Percentiles rank a stretch among this genome's conserved stretches.
Evolutionary conservation across 2,797 vertebrate genomes (phyloP).

Genomic region (Cottoperca gobio): DNA sequence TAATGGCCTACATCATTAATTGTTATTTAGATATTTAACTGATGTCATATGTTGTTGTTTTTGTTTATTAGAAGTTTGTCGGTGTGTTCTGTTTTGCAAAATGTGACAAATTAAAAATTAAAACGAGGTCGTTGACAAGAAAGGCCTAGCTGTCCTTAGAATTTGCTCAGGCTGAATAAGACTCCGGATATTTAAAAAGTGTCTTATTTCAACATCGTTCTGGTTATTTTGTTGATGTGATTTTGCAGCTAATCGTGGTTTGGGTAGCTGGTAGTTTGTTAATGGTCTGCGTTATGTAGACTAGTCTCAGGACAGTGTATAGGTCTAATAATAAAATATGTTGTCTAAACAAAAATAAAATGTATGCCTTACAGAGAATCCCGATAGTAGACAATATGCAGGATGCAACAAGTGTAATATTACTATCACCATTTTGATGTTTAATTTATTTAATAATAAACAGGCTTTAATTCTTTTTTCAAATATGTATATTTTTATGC

Average conservation of each 20-base stretch:
- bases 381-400: background rate
- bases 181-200: background rate
- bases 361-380: background rate
- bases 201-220: background rate
- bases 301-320: background rate
- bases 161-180: background rate
- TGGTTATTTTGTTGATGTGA: background rate
- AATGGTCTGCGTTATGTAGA: background rate
- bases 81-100: slow-evolving; percentile 9
- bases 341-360: background rate
- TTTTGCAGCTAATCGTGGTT: background rate
- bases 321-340: background rate
- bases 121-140: background rate
- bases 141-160: background rate
- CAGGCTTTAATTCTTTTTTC: too few relatives aligned
- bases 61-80: background rate
- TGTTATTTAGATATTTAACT: background rate
- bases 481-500: too few relatives aligned
- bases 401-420: background rate
- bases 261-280: background rate
- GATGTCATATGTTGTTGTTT: background rate
- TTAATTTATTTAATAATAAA: too few relatives aligned
- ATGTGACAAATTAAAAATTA: background rate
- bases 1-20: background rate
- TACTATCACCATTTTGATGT: background rate